Evolutionary conservation across 2,797 vertebrate genomes (phyloP).

Genomic region (Gymnocypris eckloni): DNA sequence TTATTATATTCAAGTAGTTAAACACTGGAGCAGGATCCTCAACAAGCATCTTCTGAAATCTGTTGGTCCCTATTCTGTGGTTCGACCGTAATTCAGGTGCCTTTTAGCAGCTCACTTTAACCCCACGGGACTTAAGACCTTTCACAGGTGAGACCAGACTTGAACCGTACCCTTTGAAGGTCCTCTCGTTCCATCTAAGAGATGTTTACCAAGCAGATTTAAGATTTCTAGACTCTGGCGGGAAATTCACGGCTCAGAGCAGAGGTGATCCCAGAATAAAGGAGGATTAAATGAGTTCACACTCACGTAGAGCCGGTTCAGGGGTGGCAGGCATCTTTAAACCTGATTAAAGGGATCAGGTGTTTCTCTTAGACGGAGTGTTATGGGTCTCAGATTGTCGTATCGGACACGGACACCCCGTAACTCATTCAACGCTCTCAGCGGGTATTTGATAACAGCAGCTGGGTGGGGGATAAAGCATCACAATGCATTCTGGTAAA

Average conservation of each 20-base stretch:
- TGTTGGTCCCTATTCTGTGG: conserved; percentile 10
- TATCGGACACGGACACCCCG: conserved; percentile 7
- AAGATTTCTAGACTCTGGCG: conserved; percentile 16
- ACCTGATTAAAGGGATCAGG: conserved; percentile 52
- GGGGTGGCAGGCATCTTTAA: conserved; percentile 39
- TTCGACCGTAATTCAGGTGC: conserved; percentile 9
- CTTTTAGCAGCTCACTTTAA: conserved; percentile 27
- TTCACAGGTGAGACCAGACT: conserved; percentile 42
- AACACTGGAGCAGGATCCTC: not conserved
- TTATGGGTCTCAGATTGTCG: conserved; percentile 37
- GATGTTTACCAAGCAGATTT: conserved; percentile 54
- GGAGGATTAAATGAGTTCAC: conserved; percentile 52
- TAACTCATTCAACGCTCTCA: conserved; percentile 21
- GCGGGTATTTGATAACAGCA: conserved; percentile 37
- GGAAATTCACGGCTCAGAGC: conserved; percentile 20
- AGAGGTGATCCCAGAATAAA: conserved; percentile 32
- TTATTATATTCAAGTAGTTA: no score
- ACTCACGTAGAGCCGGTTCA: conserved; percentile 30
- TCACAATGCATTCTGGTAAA: conserved; percentile 42
- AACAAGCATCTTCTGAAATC: not conserved
- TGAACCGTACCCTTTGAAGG: conserved; percentile 52
- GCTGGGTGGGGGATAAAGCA: conserved; percentile 18
- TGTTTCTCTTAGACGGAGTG: conserved; percentile 29
- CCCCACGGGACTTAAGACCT: conserved; percentile 33
- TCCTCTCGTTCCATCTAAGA: conserved; percentile 8